Conservation (phyloP, 2,797 vertebrate species). For the Falco columbarius region DNA sequence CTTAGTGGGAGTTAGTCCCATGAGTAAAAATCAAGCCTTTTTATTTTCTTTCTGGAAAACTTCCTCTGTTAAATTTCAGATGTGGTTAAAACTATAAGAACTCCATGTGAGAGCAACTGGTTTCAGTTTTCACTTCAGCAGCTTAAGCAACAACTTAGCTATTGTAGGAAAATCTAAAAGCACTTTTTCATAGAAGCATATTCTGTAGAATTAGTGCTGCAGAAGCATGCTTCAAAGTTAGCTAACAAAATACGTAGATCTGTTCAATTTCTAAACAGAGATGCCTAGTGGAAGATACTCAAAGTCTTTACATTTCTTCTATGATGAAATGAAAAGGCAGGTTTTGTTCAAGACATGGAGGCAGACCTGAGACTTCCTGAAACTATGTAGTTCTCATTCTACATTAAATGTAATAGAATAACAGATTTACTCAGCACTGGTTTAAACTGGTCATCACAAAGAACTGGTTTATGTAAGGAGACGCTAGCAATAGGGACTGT, state of each 20-base stretch:
- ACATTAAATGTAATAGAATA: not conserved
- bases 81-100: not conserved
- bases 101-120: not conserved
- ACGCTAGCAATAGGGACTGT: not conserved
- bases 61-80: not conserved
- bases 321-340: not conserved
- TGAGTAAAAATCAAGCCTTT: not conserved
- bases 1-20: not conserved
- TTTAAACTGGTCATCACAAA: constrained; percentile 24
- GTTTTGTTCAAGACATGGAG: not conserved
- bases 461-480: not conserved
- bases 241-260: not conserved
- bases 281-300: fast-evolving
- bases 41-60: not conserved
- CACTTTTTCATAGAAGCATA: not conserved
- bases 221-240: not conserved
- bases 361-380: not conserved
- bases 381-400: not conserved
- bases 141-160: not conserved
- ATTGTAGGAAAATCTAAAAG: not conserved
- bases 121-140: not conserved
- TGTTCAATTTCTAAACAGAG: not conserved
- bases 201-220: not conserved
- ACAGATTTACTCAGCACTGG: not conserved
- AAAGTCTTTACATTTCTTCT: not conserved